Conservation (phyloP, 2,888 invertebrate genomes). For the Dysmachus trigonus region DNA sequence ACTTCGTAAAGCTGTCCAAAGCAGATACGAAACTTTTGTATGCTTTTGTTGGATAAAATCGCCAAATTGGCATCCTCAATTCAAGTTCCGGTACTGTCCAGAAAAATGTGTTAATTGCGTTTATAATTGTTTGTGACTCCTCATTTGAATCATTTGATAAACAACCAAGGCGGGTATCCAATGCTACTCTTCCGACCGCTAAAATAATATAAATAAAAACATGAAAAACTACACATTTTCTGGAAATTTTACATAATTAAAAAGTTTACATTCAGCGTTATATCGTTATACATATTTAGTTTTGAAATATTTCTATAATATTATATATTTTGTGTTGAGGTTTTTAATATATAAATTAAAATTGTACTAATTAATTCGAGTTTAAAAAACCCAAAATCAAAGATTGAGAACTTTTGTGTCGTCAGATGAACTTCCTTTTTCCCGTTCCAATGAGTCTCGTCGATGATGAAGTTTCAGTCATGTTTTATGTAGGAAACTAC, state of each 20-base stretch:
- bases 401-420: no score
- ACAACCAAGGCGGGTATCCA: constrained; percentile 83
- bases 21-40: constrained; percentile 77
- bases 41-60: constrained; percentile 74
- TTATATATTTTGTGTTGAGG: no score
- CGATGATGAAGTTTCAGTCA: no score
- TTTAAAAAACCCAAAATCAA: no score
- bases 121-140: constrained; percentile 79
- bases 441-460: no score
- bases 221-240: background rate
- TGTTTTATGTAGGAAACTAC: no score
- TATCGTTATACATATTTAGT: no score
- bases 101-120: constrained; percentile 80
- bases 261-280: background rate
- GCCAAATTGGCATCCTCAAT: constrained; percentile 78
- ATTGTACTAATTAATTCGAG: no score
- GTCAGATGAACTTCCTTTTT: no score
- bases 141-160: constrained; percentile 69
- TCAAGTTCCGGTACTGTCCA: constrained; percentile 80
- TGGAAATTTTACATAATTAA: background rate
- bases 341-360: no score
- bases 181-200: constrained; percentile 84
- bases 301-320: no score
- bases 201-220: constrained; percentile 51
- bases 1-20: constrained; percentile 77